Conservation (phyloP, 1,140 invertebrate species). For the Drosophila lacertosa region DNA sequence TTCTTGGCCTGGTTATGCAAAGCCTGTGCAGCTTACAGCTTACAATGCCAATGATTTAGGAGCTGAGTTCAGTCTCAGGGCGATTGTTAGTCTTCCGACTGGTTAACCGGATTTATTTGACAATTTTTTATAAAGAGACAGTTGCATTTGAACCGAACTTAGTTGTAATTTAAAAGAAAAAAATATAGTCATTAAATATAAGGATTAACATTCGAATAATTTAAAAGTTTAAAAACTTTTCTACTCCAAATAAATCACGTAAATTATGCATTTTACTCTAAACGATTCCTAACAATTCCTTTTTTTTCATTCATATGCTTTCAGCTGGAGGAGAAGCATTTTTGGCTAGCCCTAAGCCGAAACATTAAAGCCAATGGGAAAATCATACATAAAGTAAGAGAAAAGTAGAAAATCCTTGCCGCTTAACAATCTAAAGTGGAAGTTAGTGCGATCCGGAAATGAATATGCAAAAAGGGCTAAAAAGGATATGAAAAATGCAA, state of each 20-base stretch:
- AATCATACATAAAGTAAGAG: background rate
- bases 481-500: slow-evolving; percentile 80
- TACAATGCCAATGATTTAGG: slow-evolving; percentile 61
- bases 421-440: slow-evolving; percentile 35
- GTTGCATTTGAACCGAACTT: background rate
- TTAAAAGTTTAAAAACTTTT: no score
- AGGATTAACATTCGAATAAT: no score
- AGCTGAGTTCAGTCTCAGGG: slow-evolving; percentile 3
- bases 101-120: slow-evolving; percentile 44
- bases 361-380: background rate
- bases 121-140: background rate
- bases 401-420: background rate
- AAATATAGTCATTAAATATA: no score
- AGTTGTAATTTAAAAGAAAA: no score
- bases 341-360: background rate
- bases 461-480: slow-evolving; percentile 74
- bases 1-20: slow-evolving; percentile 18
- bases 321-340: slow-evolving; percentile 1
- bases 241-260: background rate
- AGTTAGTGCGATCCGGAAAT: slow-evolving; percentile 66
- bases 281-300: background rate
- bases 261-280: background rate
- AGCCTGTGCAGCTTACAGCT: slow-evolving; percentile 66
- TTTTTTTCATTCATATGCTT: background rate
- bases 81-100: slow-evolving; percentile 37